Evolutionary conservation across 2,888 invertebrate species (phyloP).

Genomic region (Drosophila emarginata): DNA sequence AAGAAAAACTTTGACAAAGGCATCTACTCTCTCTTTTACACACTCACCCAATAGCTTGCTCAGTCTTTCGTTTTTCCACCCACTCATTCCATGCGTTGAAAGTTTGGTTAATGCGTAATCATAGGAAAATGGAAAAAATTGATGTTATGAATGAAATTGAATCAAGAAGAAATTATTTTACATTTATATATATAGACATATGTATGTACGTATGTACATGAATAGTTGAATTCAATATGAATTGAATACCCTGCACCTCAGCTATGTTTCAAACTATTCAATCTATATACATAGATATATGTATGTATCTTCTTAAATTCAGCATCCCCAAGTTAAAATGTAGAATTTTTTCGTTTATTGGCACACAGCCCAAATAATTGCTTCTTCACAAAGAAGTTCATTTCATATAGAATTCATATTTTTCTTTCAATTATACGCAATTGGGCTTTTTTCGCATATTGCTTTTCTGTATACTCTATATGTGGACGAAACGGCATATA

Average conservation of each 20-base stretch:
- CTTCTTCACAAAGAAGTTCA: constrained; percentile 41
- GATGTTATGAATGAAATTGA: not conserved
- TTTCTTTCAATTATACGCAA: constrained; percentile 39
- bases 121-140: not conserved
- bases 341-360: constrained; percentile 17
- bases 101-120: not conserved
- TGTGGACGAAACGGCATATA: constrained; percentile 8
- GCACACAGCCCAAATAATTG: constrained; percentile 40
- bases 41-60: not conserved
- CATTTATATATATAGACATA: not conserved
- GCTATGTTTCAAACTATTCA: too few species aligned
- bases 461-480: not conserved
- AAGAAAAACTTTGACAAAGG: constrained; percentile 50
- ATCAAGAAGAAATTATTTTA: not conserved
- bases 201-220: not conserved
- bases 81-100: not conserved
- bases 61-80: not conserved
- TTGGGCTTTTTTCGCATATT: constrained; percentile 18
- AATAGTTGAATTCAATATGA: not conserved
- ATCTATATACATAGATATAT: too few species aligned
- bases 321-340: not conserved
- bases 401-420: constrained; percentile 20
- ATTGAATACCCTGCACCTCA: too few species aligned
- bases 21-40: not conserved
- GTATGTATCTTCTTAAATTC: not conserved